Conservation (phyloP, 2,113 vertebrate genomes). For the Acrocephalus kingi region DNA sequence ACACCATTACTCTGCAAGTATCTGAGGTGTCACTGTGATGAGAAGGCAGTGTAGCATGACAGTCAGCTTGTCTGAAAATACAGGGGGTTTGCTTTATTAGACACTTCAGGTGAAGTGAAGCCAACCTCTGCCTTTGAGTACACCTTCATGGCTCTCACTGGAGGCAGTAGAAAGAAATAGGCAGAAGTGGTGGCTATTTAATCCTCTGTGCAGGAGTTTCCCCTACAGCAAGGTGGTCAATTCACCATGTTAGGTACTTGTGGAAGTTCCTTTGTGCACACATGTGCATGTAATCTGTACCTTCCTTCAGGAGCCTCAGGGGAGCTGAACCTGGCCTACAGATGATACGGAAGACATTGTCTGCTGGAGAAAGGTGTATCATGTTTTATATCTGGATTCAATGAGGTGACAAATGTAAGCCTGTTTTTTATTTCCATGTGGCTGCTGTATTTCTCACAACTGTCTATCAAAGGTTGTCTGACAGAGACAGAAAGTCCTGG, state of each 20-base stretch:
- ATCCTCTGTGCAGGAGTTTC: background rate
- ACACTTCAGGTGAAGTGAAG: background rate
- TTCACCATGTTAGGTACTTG: accelerated
- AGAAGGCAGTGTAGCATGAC: background rate
- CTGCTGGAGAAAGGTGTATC: background rate
- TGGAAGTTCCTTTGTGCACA: background rate
- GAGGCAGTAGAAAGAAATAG: background rate
- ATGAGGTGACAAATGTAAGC: constrained; percentile 10
- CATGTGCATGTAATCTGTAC: accelerated
- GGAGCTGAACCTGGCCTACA: background rate
- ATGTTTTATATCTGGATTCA: constrained; percentile 20
- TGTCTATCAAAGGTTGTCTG: background rate
- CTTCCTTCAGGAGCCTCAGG: background rate
- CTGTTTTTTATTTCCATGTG: background rate
- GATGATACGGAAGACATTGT: background rate
- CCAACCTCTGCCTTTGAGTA: background rate
- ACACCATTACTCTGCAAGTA: background rate
- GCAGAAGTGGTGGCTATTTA: background rate
- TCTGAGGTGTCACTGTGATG: background rate
- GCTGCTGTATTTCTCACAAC: constrained; percentile 9
- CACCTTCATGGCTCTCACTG: background rate
- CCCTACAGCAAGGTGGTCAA: background rate
- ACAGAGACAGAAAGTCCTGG: background rate
- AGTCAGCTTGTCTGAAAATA: background rate
- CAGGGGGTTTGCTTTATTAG: background rate